Evolutionary conservation across 2,113 vertebrate genomes (phyloP), one percentile per base, ranked within the genome.

Genomic region (Cyanocitta stelleri): DNA sequence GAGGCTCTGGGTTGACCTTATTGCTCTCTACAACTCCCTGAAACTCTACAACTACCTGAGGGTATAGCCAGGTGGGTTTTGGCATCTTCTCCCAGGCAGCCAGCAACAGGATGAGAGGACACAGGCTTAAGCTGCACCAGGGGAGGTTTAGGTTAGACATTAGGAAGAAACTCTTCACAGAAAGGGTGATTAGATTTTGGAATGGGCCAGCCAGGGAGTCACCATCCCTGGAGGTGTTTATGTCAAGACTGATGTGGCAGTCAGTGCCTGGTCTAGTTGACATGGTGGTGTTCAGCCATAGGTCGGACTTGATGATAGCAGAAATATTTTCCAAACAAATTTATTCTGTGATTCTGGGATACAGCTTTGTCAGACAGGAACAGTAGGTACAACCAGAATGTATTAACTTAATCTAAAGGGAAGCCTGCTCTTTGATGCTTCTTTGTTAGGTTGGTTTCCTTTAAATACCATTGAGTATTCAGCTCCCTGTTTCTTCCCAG

Each of bases 41-140:
- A 30, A 26, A 49, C 37, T 37, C 23, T 39, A 3, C 27, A 37
- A 0, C 10, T 51, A 1, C 44, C 23, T 39, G 52, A 46, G 39
- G 33, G 0, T 54, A 11, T 3, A n/a, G 33, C 23, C 33, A 46
- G 33, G 3, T 14, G 39, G 22, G 19, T 5, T 2, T 52, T 33
- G 13, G 23, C 23, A 16, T 12, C 33, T 82, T 59, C 39, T 59
- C 33, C 37, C 52, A 59, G 37, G 9, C 29, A 67, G 0, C 5
- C 13, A 74, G 23, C 4, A 6, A 15, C 37, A 52, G 52, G 22
- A 39, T 18, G 46, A 44, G 44, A 44, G 37, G 29, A 74, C 16
- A 39, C 5, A 29, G 16, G 20, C 19, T 59, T 13, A n/a, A 24
- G 29, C 9, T 46, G 29, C 9, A 8, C 29, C 23, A 9, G 24